Conservation (phyloP, 1,140 invertebrate species). For the Piezodorus guildinii region DNA sequence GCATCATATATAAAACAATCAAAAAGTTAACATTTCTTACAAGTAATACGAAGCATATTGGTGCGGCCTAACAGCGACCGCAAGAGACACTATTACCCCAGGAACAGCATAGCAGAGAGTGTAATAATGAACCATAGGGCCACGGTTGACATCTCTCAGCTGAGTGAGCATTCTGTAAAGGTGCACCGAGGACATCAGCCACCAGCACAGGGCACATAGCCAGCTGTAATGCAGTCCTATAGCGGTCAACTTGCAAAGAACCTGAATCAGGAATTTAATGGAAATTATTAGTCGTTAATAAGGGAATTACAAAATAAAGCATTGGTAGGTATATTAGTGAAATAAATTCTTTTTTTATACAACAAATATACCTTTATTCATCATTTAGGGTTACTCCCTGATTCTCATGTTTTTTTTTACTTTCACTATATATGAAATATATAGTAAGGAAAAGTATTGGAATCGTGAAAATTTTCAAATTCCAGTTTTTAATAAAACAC, state of each 20-base stretch:
- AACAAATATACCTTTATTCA: too few species aligned
- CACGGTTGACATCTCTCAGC: slow-evolving; percentile 91
- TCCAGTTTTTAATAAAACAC: too few species aligned
- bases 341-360: too few species aligned
- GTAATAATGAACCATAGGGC: slow-evolving; percentile 87
- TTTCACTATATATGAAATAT: too few species aligned
- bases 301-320: background rate
- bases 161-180: slow-evolving; percentile 90
- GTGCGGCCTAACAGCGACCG: slow-evolving; percentile 85
- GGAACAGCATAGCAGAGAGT: slow-evolving; percentile 91
- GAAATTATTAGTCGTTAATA: background rate
- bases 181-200: slow-evolving; percentile 82
- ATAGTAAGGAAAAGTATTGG: too few species aligned
- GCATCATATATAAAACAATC: background rate
- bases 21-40: slow-evolving; percentile 46
- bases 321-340: too few species aligned
- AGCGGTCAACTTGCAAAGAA: slow-evolving; percentile 78
- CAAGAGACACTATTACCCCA: slow-evolving; percentile 78
- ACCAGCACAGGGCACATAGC: slow-evolving; percentile 80
- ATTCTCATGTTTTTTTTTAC: too few species aligned
- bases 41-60: slow-evolving; percentile 89
- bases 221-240: slow-evolving; percentile 89
- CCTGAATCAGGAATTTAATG: slow-evolving; percentile 42
- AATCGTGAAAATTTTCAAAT: too few species aligned
- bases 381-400: too few species aligned